Conservation (phyloP, 2,888 invertebrate species). For the Sabatieria punctata region DNA sequence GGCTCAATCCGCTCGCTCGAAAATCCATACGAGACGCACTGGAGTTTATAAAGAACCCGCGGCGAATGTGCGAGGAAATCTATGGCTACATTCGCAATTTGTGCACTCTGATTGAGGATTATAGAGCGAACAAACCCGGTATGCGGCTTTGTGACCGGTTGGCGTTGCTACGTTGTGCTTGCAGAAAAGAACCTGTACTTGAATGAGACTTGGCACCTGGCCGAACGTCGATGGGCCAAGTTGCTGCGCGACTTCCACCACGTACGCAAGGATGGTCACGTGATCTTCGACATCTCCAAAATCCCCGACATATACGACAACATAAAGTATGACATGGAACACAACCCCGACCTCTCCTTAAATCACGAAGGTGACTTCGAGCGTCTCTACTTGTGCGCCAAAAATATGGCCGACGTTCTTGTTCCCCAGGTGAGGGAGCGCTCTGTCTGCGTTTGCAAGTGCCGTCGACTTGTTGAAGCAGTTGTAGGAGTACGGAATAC, state of each 20-base stretch:
- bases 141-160: too few relatives aligned
- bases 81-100: constrained; percentile 51
- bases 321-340: constrained; percentile 70
- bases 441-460: too few relatives aligned
- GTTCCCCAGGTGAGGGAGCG: constrained; percentile 98
- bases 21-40: constrained; percentile 74
- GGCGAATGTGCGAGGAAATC: constrained; percentile 74
- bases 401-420: constrained; percentile 92
- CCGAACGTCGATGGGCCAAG: constrained; percentile 92
- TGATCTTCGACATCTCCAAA: constrained; percentile 80
- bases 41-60: constrained; percentile 88
- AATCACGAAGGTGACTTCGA: constrained; percentile 40
- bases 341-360: constrained; percentile 58
- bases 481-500: constrained; percentile 77
- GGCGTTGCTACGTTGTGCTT: neutral
- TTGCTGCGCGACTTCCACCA: constrained; percentile 93
- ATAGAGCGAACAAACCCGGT: neutral
- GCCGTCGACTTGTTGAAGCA: too few relatives aligned
- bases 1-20: constrained; percentile 41
- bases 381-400: constrained; percentile 65
- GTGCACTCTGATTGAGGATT: constrained; percentile 12
- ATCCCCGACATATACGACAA: constrained; percentile 99
- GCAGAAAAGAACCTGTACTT: constrained; percentile 51
- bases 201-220: constrained; percentile 95
- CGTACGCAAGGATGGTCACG: constrained; percentile 45